These are phyloP conservation scores for Boulengeromyrus knoepffleri DNA, from an alignment of 2,113 vertebrate species.

Conservation along the genomic window DNA sequence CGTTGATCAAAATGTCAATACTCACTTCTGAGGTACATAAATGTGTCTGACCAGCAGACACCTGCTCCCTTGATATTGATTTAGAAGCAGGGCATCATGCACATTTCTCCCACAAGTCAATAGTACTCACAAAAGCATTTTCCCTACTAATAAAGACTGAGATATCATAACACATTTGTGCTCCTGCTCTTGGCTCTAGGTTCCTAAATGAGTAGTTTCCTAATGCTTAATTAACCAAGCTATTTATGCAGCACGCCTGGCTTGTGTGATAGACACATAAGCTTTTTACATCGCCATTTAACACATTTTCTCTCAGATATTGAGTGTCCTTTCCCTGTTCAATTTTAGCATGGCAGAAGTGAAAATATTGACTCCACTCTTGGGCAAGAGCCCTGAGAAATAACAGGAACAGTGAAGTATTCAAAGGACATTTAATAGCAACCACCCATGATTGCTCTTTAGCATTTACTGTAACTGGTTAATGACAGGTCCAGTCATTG, in stretches of 20 bases:
- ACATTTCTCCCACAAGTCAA: not conserved
- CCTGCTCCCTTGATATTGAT: not conserved
- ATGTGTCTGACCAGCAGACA: not conserved
- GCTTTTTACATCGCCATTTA: not conserved
- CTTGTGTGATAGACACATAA: not conserved
- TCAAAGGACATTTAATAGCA: not conserved
- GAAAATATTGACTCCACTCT: conserved; percentile 17
- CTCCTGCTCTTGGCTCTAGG: not conserved
- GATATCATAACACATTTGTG: not conserved
- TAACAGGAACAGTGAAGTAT: not conserved
- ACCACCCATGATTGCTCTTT: not conserved
- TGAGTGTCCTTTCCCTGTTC: not conserved
- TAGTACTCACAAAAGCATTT: not conserved
- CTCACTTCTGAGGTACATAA: not conserved
- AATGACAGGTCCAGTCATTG: not conserved
- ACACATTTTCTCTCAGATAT: not conserved
- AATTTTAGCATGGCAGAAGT: not conserved
- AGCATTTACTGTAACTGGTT: not conserved
- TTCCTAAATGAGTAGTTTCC: not conserved
- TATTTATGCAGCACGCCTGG: not conserved
- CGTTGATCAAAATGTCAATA: conserved; percentile 1
- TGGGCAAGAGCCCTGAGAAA: not conserved
- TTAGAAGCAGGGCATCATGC: not conserved
- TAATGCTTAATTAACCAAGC: not conserved
- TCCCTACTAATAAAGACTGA: not conserved